phyloP scores from a whole-genome alignment of 2,888 invertebrate species.

The Silvanus unidentatus region DNA sequence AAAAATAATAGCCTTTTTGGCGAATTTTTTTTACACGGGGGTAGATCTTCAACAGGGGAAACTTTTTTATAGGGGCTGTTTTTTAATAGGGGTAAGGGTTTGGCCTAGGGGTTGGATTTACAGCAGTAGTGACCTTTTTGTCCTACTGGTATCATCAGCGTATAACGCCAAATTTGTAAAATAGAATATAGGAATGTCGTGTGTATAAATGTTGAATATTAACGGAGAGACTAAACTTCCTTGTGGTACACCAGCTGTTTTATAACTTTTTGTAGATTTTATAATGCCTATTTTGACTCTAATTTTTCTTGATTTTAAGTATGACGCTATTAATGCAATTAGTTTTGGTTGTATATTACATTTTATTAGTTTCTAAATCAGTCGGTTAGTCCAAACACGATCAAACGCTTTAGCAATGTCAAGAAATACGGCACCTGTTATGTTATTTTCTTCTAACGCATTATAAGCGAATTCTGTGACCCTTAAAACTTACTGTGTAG shows the following conservation, averaged over 20 bases:
- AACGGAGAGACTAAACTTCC: background rate
- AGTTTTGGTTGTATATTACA: background rate
- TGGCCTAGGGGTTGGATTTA: too few relatives aligned
- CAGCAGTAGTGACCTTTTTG: too few relatives aligned
- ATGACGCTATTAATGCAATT: background rate
- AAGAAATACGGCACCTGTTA: conserved; percentile 28
- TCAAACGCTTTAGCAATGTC: conserved; percentile 36
- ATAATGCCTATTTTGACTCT: background rate
- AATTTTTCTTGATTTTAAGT: background rate
- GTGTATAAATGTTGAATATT: background rate
- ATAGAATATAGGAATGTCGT: background rate
- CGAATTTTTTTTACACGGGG: too few relatives aligned
- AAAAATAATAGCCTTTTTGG: too few relatives aligned
- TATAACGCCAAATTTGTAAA: background rate
- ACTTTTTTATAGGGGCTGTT: too few relatives aligned
- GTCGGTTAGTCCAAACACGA: conserved; percentile 32
- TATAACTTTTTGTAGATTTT: background rate
- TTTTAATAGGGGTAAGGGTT: too few relatives aligned
- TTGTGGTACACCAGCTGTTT: background rate
- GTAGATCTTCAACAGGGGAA: too few relatives aligned
- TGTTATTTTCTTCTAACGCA: conserved; percentile 23
- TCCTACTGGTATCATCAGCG: conserved; percentile 1
- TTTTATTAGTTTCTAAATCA: conserved; percentile 24
- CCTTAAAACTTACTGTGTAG: conserved; percentile 27
- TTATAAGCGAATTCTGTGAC: conserved; percentile 23